Evolutionary conservation across 1,140 invertebrate species (phyloP), one percentile per base, ranked within the genome.

Genomic region (Tetramorium simillimum): DNA sequence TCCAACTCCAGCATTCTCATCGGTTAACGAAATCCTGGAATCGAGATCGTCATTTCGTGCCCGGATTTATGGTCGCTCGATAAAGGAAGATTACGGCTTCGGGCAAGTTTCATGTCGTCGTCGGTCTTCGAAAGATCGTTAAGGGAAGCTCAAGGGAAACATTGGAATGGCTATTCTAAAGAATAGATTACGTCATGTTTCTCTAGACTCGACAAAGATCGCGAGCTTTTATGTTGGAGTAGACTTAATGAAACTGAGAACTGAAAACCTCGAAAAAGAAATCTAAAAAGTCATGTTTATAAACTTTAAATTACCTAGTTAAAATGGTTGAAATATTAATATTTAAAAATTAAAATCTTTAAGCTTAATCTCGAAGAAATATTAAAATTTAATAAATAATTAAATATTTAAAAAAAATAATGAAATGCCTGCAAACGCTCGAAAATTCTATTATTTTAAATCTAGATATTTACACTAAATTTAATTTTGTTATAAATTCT

Each of bases 21-120:
- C 73, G 73, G 46, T 67, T 85, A 77, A 78, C 73, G 46, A 84
- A 84, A 75, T 73, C 80, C 69, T 43, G 40, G 56, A 75, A 84
- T 84, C 24, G 80, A 73, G 69, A 75, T 84, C 28, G 69, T 84
- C 80, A 84, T 84, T 73, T 73, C 53, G 67, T 84, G 51, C 67
- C n/a, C 69, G 53, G 80, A 84, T 84, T 84, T 84, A 84, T 58
- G 69, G 69, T 75, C 43, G 69, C 14, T 84, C 69, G 80, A 84
- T 84, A 84, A 84, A 73, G 80, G 80, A 84, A 84, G 80, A 84
- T 84, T 84, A 84, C 69, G 69, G 69, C 80, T 84, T 62, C 69
- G 53, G 28, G 53, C 69, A 75, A 84, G 80, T 84, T 82, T 84
- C 80, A 75, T 62, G 80, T 43, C 67, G 69, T 73, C 80, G 80